Conservation (phyloP, 2,797 vertebrate species). For the Champsocephalus esox region DNA sequence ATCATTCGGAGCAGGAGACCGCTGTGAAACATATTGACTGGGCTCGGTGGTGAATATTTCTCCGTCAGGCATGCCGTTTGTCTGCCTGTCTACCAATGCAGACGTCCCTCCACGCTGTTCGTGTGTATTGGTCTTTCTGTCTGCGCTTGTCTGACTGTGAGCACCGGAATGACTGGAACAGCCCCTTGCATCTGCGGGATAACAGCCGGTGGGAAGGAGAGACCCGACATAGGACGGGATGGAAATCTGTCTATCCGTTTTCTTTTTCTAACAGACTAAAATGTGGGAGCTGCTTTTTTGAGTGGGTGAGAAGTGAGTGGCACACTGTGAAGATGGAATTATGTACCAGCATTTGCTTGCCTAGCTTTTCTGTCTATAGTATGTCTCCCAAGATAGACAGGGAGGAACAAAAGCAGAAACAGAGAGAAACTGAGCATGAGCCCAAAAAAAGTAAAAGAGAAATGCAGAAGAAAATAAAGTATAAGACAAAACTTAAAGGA, state of each 20-base stretch:
- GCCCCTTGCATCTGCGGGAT: conserved; percentile 34
- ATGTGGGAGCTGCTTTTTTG: conserved; percentile 58
- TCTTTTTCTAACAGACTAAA: conserved; percentile 51
- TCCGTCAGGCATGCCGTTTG: conserved; percentile 35
- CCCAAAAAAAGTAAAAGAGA: conserved; percentile 42
- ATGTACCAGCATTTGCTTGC: conserved; percentile 61
- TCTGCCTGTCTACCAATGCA: conserved; percentile 30
- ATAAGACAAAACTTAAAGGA: conserved; percentile 17
- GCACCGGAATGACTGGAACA: conserved; percentile 26
- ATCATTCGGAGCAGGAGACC: conserved; percentile 66
- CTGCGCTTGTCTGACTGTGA: conserved; percentile 33
- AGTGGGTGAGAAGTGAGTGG: conserved; percentile 65
- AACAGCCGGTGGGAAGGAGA: conserved; percentile 38
- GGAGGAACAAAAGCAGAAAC: conserved; percentile 27
- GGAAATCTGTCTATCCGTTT: conserved; percentile 62
- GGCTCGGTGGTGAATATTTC: conserved; percentile 40
- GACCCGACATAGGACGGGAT: conserved; percentile 61
- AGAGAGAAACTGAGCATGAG: conserved; percentile 11
- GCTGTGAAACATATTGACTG: conserved; percentile 55
- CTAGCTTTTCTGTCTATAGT: conserved; percentile 57
- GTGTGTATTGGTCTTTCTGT: conserved; percentile 39
- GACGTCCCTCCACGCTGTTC: conserved; percentile 10
- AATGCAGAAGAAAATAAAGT: conserved; percentile 5
- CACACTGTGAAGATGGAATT: conserved; percentile 66
- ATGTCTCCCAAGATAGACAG: conserved; percentile 53